phyloP scores from a whole-genome alignment of 2,888 invertebrate species.

The Euplexia lucipara region DNA sequence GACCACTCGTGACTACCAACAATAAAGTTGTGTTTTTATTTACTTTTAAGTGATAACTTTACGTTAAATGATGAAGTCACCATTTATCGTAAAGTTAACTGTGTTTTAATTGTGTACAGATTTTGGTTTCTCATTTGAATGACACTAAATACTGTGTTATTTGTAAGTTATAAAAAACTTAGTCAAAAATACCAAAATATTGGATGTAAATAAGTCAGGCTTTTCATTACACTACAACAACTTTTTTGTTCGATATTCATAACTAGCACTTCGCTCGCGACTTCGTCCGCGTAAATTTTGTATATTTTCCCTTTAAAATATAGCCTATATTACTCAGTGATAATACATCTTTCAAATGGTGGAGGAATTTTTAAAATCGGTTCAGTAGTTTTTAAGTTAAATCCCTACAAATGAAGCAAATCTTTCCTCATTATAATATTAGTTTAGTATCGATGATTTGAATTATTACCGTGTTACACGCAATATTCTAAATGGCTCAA shows the following conservation, averaged over 20 bases:
- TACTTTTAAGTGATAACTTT: too few species aligned
- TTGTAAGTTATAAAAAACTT: constrained; percentile 12
- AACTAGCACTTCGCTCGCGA: too few species aligned
- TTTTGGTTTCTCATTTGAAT: constrained; percentile 15
- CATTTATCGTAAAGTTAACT: not conserved
- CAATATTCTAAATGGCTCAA: not conserved
- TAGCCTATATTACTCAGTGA: too few species aligned
- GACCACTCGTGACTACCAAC: constrained; percentile 25
- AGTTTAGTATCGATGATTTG: too few species aligned
- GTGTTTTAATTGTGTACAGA: constrained; percentile 12
- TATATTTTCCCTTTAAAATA: too few species aligned
- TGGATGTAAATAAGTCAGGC: not conserved
- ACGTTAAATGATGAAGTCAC: too few species aligned
- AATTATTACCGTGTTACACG: not conserved
- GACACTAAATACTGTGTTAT: constrained; percentile 22
- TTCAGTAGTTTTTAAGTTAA: too few species aligned
- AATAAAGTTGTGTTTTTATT: constrained; percentile 46
- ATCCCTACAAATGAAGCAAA: too few species aligned
- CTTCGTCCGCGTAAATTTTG: too few species aligned
- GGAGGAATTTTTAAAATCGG: too few species aligned
- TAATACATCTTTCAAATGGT: too few species aligned
- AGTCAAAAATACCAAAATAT: not conserved
- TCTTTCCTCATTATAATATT: too few species aligned
- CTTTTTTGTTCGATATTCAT: constrained; percentile 45
- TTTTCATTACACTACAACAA: not conserved